These are phyloP conservation scores for Teleiodes luculella DNA, from an alignment of 2,888 invertebrate genomes.

Conservation along the genomic window DNA sequence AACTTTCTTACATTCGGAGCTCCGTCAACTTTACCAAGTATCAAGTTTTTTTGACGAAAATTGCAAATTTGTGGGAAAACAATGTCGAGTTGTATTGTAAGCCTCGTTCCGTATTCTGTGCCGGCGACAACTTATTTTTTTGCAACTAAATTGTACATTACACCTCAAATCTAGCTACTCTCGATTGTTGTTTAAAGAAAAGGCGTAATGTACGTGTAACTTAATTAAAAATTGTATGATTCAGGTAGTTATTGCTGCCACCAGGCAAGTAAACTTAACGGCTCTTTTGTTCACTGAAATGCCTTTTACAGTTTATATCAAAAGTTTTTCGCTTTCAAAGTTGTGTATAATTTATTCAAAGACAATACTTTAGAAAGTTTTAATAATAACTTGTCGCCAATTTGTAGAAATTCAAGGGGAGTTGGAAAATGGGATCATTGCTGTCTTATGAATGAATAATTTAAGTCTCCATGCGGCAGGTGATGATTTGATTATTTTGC, in stretches of 20 bases:
- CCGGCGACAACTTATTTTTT: neutral
- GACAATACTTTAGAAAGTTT: constrained; percentile 22
- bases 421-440: constrained; percentile 1
- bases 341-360: constrained; percentile 19
- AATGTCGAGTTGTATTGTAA: neutral
- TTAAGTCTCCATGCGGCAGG: neutral
- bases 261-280: constrained; percentile 11
- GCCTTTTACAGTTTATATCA: constrained; percentile 17
- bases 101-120: neutral
- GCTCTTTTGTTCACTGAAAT: constrained; percentile 13
- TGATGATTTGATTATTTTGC: neutral
- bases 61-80: constrained; percentile 13
- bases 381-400: constrained; percentile 24
- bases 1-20: constrained; percentile 9
- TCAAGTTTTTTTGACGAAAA: constrained; percentile 12
- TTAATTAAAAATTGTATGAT: neutral
- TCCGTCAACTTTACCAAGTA: constrained; percentile 7
- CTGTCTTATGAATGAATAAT: constrained; percentile 6
- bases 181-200: too few species aligned
- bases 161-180: too few species aligned
- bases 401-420: neutral
- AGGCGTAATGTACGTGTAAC: neutral
- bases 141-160: neutral
- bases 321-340: constrained; percentile 15
- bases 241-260: neutral